Conservation (phyloP, 2,113 vertebrate species). For the Lethenteron camtschaticum region DNA sequence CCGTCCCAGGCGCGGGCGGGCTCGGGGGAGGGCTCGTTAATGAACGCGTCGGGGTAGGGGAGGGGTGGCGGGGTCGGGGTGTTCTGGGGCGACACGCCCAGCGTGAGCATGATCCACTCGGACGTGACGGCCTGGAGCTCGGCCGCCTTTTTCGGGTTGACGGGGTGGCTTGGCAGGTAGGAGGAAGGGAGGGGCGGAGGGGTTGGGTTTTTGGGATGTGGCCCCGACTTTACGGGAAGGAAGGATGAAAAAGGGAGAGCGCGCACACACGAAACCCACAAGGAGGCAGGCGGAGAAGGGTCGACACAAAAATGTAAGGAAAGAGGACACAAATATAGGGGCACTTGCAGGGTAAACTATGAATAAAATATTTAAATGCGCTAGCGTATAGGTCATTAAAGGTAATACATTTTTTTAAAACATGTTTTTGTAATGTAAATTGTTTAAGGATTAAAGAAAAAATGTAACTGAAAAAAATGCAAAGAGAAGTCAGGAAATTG, state of each 20-base stretch:
- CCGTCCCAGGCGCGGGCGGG: too few species aligned
- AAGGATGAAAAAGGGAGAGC: not conserved
- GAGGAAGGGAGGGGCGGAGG: conserved; percentile 47
- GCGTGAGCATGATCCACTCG: conserved; percentile 90
- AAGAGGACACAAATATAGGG: too few species aligned
- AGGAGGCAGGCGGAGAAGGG: not conserved
- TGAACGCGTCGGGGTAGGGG: conserved; percentile 16
- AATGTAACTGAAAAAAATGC: too few species aligned
- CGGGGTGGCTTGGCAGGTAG: conserved; percentile 44
- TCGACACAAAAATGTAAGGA: not conserved
- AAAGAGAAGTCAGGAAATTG: too few species aligned
- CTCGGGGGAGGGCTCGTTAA: too few species aligned
- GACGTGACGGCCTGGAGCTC: conserved; percentile 79
- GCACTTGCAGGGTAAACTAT: too few species aligned
- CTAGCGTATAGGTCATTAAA: too few species aligned
- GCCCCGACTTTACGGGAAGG: not conserved
- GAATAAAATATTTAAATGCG: too few species aligned
- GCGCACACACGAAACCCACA: not conserved
- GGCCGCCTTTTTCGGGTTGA: conserved; percentile 12
- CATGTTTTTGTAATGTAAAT: too few species aligned
- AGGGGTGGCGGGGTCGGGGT: conserved; percentile 60
- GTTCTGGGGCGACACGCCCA: conserved; percentile 42
- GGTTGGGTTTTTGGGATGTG: not conserved
- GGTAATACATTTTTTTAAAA: too few species aligned
- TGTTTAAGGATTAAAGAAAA: too few species aligned